Percentiles rank a stretch among this genome's conserved stretches.
Conservation (phyloP, 2,797 vertebrate species). For the Bradypus variegatus region DNA sequence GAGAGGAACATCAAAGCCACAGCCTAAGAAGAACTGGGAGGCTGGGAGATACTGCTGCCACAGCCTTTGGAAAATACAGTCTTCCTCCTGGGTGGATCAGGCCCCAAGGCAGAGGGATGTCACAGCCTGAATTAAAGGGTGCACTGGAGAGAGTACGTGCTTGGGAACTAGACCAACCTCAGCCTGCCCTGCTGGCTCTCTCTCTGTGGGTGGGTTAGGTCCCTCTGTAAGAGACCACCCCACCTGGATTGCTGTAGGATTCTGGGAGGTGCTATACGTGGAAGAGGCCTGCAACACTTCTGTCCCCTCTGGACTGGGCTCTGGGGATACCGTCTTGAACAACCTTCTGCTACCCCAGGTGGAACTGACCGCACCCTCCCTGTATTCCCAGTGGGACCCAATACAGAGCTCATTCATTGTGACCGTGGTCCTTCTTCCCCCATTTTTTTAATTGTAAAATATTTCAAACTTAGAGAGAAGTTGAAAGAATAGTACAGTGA, state of each 20-base stretch:
- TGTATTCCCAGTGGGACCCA: neutral
- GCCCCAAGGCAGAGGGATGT: neutral
- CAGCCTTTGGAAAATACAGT: neutral
- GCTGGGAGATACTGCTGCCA: neutral
- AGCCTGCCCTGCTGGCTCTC: too few species aligned
- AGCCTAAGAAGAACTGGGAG: neutral
- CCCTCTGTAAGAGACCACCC: neutral
- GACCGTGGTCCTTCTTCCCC: neutral
- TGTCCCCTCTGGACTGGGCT: neutral
- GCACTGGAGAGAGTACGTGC: neutral
- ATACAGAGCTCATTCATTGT: neutral
- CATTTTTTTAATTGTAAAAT: neutral
- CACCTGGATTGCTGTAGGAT: neutral
- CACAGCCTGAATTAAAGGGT: neutral
- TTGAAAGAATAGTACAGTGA: neutral
- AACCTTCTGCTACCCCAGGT: neutral
- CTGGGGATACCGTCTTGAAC: neutral
- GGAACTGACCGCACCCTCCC: too few species aligned
- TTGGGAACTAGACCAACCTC: neutral
- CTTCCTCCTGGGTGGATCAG: neutral
- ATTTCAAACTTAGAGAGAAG: neutral
- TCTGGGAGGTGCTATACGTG: neutral
- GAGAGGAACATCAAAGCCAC: neutral
- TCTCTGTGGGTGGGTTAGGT: neutral
- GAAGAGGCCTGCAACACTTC: neutral